Percentiles rank a stretch among this genome's conserved stretches.
Conservation (phyloP, 92 coral and sea anemone genomes). For the Zoanthus gigantus region DNA sequence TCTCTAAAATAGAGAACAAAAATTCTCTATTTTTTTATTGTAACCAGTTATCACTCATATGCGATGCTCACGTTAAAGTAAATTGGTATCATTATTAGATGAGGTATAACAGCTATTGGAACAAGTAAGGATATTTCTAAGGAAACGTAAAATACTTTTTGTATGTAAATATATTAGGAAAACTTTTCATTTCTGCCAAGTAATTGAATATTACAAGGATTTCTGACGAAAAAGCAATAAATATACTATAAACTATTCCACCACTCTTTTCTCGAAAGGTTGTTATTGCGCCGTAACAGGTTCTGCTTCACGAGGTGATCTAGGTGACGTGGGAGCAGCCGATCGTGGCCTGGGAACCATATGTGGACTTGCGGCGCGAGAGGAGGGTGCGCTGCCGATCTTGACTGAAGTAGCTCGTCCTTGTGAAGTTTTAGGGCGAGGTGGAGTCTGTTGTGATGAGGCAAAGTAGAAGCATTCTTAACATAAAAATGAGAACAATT, state of each 20-base stretch:
- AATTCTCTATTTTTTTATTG: too few relatives aligned
- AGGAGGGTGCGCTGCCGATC: constrained; percentile 69
- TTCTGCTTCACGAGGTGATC: constrained; percentile 70
- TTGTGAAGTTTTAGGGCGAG: constrained; percentile 67
- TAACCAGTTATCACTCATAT: too few relatives aligned
- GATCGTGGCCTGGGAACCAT: constrained; percentile 79
- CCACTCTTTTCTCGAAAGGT: background rate
- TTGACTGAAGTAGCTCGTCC: constrained; percentile 79
- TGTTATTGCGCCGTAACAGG: constrained; percentile 59
- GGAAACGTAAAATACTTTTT: too few relatives aligned
- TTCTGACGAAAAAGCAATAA: too few relatives aligned
- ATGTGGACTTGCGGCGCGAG: constrained; percentile 80
- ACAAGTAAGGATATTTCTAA: too few relatives aligned
- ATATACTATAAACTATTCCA: background rate
- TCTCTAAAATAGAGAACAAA: too few relatives aligned
- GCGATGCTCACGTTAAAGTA: too few relatives aligned
- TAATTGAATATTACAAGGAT: too few relatives aligned
- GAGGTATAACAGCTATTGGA: too few relatives aligned
- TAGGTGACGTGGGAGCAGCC: constrained; percentile 84
- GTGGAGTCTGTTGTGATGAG: constrained; percentile 27
- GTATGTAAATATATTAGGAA: too few relatives aligned
- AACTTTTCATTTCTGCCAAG: too few relatives aligned
- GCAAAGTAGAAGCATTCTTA: background rate
- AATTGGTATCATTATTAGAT: too few relatives aligned
- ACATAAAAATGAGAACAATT: background rate